Percentiles rank a stretch among this genome's conserved stretches.
These are phyloP conservation scores for Pristionchus fissidentatus DNA, from an alignment of 2,888 invertebrate genomes.

Conservation along the genomic window DNA sequence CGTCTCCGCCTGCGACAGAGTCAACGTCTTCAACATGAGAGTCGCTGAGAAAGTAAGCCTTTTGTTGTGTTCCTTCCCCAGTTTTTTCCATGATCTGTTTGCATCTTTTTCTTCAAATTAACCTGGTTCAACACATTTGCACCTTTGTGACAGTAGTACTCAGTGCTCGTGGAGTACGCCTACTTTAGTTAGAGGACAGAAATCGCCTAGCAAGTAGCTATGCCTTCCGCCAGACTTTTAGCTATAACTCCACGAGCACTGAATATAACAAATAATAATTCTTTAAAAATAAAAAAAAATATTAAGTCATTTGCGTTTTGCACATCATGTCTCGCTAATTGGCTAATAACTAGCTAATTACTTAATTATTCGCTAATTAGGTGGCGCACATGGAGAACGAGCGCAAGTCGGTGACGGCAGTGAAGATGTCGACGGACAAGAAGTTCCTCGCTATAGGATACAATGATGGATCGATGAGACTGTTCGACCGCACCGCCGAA, in stretches of 20 bases:
- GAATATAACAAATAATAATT: too few relatives aligned
- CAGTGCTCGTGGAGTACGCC: too few relatives aligned
- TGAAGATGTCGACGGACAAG: constrained; percentile 86
- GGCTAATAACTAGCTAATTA: constrained; percentile 82
- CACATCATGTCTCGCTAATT: too few relatives aligned
- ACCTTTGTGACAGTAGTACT: too few relatives aligned
- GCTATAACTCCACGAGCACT: too few relatives aligned
- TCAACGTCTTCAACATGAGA: constrained; percentile 93
- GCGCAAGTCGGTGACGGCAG: constrained; percentile 85
- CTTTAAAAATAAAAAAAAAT: background rate
- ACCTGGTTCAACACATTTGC: too few relatives aligned
- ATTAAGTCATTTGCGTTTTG: too few relatives aligned
- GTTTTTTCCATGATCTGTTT: too few relatives aligned
- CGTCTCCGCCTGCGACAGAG: constrained; percentile 93
- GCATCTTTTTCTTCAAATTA: too few relatives aligned
- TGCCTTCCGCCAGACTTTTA: too few relatives aligned
- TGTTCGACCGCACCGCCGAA: constrained; percentile 58
- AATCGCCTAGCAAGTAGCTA: too few relatives aligned
- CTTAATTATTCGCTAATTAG: constrained; percentile 55
- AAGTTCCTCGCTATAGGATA: constrained; percentile 91
- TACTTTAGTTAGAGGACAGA: too few relatives aligned
- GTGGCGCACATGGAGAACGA: constrained; percentile 61
- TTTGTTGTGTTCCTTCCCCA: background rate
- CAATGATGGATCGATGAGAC: constrained; percentile 84
- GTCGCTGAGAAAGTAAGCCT: constrained; percentile 85